Percentiles rank a stretch among this genome's conserved stretches.
Conservation (phyloP, 1,140 invertebrate genomes). For the Oryzaephilus surinamensis region DNA sequence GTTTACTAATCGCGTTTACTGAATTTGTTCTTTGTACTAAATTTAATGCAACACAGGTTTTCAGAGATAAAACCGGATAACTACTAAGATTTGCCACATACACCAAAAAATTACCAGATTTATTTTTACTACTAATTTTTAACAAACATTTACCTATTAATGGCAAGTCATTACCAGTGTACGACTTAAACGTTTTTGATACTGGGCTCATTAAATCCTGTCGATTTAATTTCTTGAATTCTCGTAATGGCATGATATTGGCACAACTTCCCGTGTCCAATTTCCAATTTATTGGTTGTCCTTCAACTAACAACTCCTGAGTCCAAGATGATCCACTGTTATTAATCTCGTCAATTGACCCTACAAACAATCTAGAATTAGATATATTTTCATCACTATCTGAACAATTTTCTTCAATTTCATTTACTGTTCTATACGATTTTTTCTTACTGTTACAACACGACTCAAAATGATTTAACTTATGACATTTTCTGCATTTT, state of each 20-base stretch:
- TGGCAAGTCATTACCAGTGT: not conserved
- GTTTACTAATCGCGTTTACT: not conserved
- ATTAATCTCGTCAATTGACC: not conserved
- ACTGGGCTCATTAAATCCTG: not conserved
- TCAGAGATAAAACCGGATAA: constrained; percentile 8
- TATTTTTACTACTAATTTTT: constrained; percentile 2
- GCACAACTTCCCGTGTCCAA: not conserved
- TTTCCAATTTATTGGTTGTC: constrained; percentile 1
- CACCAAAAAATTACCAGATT: constrained; percentile 6
- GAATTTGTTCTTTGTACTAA: constrained; percentile 1
- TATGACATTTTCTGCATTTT: too few species aligned
- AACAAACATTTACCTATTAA: constrained; percentile 1
- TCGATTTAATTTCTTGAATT: constrained; percentile 4
- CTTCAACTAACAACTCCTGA: not conserved
- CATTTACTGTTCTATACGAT: not conserved
- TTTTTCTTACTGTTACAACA: not conserved
- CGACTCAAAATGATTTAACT: too few species aligned
- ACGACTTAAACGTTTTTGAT: not conserved
- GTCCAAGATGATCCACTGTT: constrained; percentile 1
- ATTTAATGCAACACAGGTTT: constrained; percentile 2
- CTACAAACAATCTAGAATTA: not conserved
- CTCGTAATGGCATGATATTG: not conserved
- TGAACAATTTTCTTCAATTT: not conserved
- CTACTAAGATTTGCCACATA: constrained; percentile 3
- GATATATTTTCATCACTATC: too few species aligned